phyloP scores from a whole-genome alignment of 2,113 vertebrate species.

The Narcine bancroftii region DNA sequence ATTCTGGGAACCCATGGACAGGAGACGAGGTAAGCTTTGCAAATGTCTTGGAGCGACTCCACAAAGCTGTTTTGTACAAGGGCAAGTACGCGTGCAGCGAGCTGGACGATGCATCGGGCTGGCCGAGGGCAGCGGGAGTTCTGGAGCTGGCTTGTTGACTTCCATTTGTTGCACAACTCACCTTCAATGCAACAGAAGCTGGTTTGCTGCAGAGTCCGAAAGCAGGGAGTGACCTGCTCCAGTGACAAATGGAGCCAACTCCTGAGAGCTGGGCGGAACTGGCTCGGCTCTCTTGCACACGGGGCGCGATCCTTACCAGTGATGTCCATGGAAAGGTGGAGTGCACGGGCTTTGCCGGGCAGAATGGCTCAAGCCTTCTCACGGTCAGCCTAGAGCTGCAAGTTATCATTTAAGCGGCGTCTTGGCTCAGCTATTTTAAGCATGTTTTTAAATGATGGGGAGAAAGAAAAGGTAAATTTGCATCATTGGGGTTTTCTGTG shows the following conservation, averaged over 20 bases:
- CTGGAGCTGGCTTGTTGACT: conserved; percentile 23
- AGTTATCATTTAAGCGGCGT: neutral
- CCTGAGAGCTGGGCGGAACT: neutral
- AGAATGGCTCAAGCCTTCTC: neutral
- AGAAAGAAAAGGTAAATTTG: conserved; percentile 7
- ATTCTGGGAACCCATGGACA: conserved; percentile 59
- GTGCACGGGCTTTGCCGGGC: neutral
- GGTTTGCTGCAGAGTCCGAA: neutral
- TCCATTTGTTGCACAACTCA: conserved; percentile 23
- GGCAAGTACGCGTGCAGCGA: neutral
- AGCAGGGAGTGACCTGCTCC: conserved; percentile 31
- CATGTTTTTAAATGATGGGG: too few species aligned
- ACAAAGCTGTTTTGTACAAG: too few species aligned
- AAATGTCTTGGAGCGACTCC: conserved; percentile 38
- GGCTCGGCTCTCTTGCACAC: neutral
- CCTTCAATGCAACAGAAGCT: conserved; percentile 27
- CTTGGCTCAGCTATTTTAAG: neutral
- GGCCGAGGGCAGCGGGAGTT: neutral
- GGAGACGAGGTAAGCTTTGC: conserved; percentile 56
- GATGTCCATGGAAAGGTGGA: neutral
- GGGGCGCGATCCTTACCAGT: neutral
- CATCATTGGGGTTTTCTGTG: neutral
- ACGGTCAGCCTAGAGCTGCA: neutral
- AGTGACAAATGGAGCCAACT: conserved; percentile 16
- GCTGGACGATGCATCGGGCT: neutral